Evolutionary conservation across 2,888 invertebrate species (phyloP).

Genomic region (Cabera pusaria): DNA sequence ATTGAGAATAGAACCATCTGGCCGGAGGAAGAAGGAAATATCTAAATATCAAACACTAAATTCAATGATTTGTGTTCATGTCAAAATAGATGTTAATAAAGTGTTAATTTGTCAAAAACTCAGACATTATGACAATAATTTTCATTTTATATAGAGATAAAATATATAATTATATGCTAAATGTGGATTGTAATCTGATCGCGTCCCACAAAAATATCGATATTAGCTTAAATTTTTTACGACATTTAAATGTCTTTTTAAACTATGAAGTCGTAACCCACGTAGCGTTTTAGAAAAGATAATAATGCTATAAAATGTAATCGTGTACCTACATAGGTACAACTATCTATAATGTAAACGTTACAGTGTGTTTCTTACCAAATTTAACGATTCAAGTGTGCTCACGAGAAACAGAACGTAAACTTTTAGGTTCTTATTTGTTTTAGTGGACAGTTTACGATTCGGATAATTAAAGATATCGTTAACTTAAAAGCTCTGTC

Average conservation of each 20-base stretch:
- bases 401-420: constrained; percentile 25
- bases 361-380: constrained; percentile 12
- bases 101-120: constrained; percentile 36
- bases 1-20: constrained; percentile 56
- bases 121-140: constrained; percentile 20
- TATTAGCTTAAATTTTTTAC: constrained; percentile 26
- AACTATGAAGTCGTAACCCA: constrained; percentile 28
- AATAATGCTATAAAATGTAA: constrained; percentile 18
- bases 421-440: constrained; percentile 18
- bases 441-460: constrained; percentile 25
- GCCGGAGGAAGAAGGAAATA: constrained; percentile 41
- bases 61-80: constrained; percentile 37
- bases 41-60: constrained; percentile 39
- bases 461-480: constrained; percentile 21
- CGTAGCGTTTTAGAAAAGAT: constrained; percentile 16
- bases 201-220: constrained; percentile 17
- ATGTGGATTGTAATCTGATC: constrained; percentile 21
- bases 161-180: constrained; percentile 23
- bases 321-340: constrained; percentile 4
- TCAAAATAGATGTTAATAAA: constrained; percentile 30
- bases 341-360: constrained; percentile 6
- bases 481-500: constrained; percentile 22
- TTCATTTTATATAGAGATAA: constrained; percentile 22
- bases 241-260: constrained; percentile 29
- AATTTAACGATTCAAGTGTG: constrained; percentile 25